A percentile compares a stretch with the other conserved stretches of the same genome.
These are phyloP conservation scores for Dolomedes plantarius DNA, from an alignment of 2,888 invertebrate species.

Conservation along the genomic window DNA sequence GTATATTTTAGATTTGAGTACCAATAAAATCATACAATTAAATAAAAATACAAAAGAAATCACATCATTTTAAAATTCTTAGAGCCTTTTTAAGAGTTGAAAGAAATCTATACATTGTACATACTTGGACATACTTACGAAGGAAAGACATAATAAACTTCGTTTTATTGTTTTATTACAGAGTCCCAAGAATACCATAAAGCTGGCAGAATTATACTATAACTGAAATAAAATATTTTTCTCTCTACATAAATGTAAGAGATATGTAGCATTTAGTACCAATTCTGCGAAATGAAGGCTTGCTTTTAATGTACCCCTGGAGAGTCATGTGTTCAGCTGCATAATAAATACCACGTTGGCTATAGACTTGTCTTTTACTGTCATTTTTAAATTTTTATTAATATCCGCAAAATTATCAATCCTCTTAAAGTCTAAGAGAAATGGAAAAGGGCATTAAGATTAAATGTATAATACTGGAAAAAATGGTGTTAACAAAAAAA, in stretches of 20 bases:
- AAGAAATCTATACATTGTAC: too few species aligned
- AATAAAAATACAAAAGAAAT: too few species aligned
- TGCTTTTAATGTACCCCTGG: constrained; percentile 34
- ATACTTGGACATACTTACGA: too few species aligned
- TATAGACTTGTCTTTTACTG: not conserved
- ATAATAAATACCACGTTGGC: constrained; percentile 33
- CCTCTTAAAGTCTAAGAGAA: too few species aligned
- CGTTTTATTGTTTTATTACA: constrained; percentile 26
- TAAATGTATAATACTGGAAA: too few species aligned
- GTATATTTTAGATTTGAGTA: too few species aligned
- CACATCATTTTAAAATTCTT: too few species aligned
- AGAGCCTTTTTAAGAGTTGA: too few species aligned
- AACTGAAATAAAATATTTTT: constrained; percentile 27
- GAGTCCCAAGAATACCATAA: constrained; percentile 9
- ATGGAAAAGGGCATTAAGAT: too few species aligned
- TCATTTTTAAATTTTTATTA: constrained; percentile 6
- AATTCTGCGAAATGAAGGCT: constrained; percentile 37
- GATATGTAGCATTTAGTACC: constrained; percentile 37
- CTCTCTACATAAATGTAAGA: constrained; percentile 32
- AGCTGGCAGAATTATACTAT: constrained; percentile 13
- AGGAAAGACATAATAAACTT: not conserved
- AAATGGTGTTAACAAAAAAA: too few species aligned
- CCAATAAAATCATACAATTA: too few species aligned
- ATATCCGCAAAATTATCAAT: not conserved
- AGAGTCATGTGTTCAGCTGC: constrained; percentile 19